phyloP scores from a whole-genome alignment of 2,113 vertebrate species.

The Garra rufa region DNA sequence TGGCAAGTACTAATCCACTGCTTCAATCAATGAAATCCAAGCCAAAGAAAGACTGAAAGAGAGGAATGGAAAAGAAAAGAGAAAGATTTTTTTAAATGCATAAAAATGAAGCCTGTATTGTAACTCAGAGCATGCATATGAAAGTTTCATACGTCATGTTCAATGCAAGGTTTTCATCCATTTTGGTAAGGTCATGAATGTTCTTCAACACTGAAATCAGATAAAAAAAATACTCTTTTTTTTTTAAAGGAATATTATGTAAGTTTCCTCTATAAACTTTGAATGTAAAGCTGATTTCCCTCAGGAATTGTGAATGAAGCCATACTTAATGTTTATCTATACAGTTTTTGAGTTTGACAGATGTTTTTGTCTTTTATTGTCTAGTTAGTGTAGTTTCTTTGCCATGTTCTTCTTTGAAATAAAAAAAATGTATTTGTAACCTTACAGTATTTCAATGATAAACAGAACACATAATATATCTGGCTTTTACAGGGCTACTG shows the following conservation, averaged over 20 bases:
- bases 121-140: not conserved
- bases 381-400: constrained; percentile 28
- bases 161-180: not conserved
- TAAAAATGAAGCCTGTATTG: not conserved
- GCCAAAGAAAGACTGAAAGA: constrained; percentile 3
- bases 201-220: constrained; percentile 11
- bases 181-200: constrained; percentile 1
- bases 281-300: constrained; percentile 42
- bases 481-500: not conserved
- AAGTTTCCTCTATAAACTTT: constrained; percentile 14
- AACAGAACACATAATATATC: not conserved
- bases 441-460: constrained; percentile 8
- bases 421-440: not conserved
- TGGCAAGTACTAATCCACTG: constrained; percentile 28
- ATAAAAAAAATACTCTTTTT: not conserved
- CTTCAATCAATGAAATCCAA: constrained; percentile 38
- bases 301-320: constrained; percentile 54
- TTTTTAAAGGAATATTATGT: constrained; percentile 14
- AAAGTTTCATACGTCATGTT: constrained; percentile 9
- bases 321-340: constrained; percentile 19
- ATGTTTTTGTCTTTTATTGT: constrained; percentile 23
- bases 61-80: not conserved
- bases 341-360: not conserved
- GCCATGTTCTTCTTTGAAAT: not conserved
- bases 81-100: not conserved